Conservation (phyloP, 2,797 vertebrate genomes). For the Anguilla pacifica region DNA sequence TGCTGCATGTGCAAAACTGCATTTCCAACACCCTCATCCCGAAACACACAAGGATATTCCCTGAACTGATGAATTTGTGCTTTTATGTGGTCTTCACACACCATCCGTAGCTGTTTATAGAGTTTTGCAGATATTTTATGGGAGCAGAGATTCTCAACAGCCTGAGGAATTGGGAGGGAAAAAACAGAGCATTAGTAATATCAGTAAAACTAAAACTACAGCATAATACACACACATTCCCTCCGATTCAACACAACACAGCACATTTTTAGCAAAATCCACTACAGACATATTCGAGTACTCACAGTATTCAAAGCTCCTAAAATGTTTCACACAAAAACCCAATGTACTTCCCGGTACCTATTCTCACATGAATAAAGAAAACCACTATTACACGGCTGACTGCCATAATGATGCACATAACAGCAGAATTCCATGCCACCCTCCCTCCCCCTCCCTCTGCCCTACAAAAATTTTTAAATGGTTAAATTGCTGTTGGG, state of each 20-base stretch:
- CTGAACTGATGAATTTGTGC: constrained; percentile 97
- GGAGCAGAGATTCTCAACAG: constrained; percentile 98
- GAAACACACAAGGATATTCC: constrained; percentile 92
- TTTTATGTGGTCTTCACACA: constrained; percentile 99
- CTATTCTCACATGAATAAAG: neutral
- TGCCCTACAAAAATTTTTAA: neutral
- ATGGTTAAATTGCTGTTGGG: neutral
- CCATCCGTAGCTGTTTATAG: constrained; percentile 94
- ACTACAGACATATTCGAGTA: no score
- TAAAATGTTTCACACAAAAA: neutral
- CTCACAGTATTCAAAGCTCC: neutral
- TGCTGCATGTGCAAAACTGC: neutral
- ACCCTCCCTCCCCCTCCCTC: no score
- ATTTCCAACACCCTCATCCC: neutral
- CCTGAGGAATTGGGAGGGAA: constrained; percentile 65
- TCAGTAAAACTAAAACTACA: neutral
- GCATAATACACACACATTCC: neutral
- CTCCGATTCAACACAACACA: neutral
- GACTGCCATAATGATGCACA: neutral
- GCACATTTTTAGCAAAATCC: neutral
- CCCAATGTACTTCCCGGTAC: neutral
- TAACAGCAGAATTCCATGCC: neutral
- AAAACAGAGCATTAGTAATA: neutral
- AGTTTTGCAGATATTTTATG: constrained; percentile 98
- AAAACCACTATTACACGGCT: neutral